phyloP scores from a whole-genome alignment of 2,113 vertebrate species.

The Chaetops frenatus region DNA sequence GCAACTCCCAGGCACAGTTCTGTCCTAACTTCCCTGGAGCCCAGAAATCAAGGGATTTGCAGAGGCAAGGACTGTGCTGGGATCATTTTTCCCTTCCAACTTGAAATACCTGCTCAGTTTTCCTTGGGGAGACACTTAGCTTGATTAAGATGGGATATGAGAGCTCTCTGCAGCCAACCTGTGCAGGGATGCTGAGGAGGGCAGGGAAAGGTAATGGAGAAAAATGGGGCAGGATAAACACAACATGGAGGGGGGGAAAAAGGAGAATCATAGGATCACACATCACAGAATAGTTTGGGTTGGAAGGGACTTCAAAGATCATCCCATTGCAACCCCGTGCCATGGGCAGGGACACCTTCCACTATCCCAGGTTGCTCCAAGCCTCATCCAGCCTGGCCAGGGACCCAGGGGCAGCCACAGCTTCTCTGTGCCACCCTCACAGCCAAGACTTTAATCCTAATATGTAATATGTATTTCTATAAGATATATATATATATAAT shows the following conservation, averaged over 20 bases:
- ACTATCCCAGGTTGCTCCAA: not conserved
- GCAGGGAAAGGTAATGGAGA: not conserved
- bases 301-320: not conserved
- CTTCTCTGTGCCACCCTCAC: not conserved
- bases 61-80: not conserved
- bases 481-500: too few species aligned
- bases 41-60: not conserved
- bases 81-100: not conserved
- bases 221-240: not conserved
- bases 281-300: not conserved
- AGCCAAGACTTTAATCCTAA: not conserved
- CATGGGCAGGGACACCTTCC: not conserved
- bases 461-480: not conserved
- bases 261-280: not conserved
- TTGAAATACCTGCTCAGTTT: not conserved
- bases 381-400: fast-evolving
- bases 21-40: not conserved
- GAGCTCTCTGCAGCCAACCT: not conserved
- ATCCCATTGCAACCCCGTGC: not conserved
- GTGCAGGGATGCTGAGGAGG: not conserved
- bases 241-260: too few species aligned
- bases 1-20: not conserved
- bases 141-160: fast-evolving
- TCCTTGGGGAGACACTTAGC: not conserved
- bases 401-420: not conserved